Evolutionary conservation across 2,113 vertebrate species (phyloP).

Genomic region (Bubalus kerabau): DNA sequence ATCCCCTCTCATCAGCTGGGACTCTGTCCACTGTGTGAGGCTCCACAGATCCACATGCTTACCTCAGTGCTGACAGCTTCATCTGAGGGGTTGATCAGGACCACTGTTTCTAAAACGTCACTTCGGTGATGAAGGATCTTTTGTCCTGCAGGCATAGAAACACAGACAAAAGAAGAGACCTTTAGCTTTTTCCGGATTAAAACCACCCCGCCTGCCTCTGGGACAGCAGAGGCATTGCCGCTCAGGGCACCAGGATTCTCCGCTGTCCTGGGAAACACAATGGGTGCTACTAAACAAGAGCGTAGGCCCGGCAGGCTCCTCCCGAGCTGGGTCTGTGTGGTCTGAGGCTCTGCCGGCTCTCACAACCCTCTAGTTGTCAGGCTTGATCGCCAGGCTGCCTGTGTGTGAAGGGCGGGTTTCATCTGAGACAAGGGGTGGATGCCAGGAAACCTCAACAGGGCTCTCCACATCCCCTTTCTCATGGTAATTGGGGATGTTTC

Average conservation of each 20-base stretch:
- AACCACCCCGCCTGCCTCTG: not conserved
- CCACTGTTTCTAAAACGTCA: constrained; percentile 94
- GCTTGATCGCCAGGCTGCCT: constrained; percentile 23
- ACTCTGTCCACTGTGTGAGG: not conserved
- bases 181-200: not conserved
- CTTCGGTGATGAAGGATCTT: constrained; percentile 98
- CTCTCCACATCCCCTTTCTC: constrained; percentile 69
- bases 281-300: not conserved
- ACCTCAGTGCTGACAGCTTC: constrained; percentile 97
- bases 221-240: not conserved
- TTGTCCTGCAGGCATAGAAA: constrained; percentile 85
- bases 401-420: constrained; percentile 54
- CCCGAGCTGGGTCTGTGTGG: not conserved
- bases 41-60: not conserved
- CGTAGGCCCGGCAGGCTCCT: not conserved
- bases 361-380: not conserved
- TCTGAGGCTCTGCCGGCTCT: not conserved
- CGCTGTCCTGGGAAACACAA: not conserved
- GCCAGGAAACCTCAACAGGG: constrained; percentile 74
- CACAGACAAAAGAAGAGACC: constrained; percentile 45
- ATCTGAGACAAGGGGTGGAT: constrained; percentile 50
- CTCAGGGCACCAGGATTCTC: not conserved
- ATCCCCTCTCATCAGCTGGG: not conserved
- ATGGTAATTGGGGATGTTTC: constrained; percentile 79
- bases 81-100: constrained; percentile 97